Evolutionary conservation across 2,113 vertebrate genomes (phyloP), one percentile per base, ranked within the genome.

Genomic region (Syrmaticus mikado): DNA sequence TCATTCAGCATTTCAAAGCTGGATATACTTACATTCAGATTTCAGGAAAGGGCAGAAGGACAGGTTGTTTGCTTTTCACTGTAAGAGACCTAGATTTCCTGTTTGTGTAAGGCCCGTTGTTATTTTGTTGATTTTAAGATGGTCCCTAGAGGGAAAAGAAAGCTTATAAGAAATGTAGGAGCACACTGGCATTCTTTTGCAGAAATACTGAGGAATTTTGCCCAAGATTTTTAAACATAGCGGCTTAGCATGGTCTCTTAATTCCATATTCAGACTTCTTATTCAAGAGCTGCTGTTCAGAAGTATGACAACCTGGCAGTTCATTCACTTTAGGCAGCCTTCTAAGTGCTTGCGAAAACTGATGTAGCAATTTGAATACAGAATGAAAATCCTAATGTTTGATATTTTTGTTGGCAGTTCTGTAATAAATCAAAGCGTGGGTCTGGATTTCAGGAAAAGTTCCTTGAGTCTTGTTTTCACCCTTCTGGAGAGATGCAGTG

Each of bases 11-110:
- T 93, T 95, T 87, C 34, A 90, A 88, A 96, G 74, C 38, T 94
- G 85, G 73, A 38, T 80, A 71, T 90, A 98, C 98, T 98, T 97
- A 98, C 98, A 97, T 97, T 97, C 92, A 97, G 78, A 87, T 92
- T 93, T 92, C 40, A 1, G 58, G 19, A 72, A 86, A 88, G 68
- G 82, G 71, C 36, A 76, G 61, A 18, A 2, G 72, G 94, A 85
- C 73, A 78, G 52, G 25, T 74, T 79, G 91, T 61, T 82, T 92
- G 52, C 60, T 89, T 75, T 85, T 91, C 89, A 66, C 86, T 79
- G 87, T 77, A 55, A 77, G 82, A 93, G 76, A 27, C 21, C 32
- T 34, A 72, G 70, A 67, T 65, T 91, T 95, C 79, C 68, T 67
- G 64, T 82, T 52, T 78, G 62, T 85, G 22, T 96, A 84, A 65